Conservation (phyloP, 1,140 invertebrate genomes). For the Tetraneura akinire region DNA sequence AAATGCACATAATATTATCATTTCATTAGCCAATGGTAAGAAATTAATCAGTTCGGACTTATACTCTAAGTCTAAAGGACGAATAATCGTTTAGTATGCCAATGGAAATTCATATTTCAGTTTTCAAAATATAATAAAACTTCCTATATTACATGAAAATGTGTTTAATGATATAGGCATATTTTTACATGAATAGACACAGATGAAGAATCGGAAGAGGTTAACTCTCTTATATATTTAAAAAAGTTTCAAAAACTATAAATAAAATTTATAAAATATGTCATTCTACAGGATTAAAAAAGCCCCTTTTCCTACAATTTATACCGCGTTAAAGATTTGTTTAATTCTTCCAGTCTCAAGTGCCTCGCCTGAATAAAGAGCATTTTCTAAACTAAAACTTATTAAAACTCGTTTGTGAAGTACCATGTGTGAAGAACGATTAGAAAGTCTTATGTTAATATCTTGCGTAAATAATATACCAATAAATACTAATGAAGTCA, state of each 20-base stretch:
- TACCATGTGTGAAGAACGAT: background rate
- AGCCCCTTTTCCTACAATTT: background rate
- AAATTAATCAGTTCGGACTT: too few relatives aligned
- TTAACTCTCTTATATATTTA: too few relatives aligned
- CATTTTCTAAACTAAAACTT: conserved; percentile 23
- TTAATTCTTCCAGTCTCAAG: background rate
- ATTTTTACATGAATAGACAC: background rate
- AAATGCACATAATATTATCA: too few relatives aligned
- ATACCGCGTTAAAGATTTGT: background rate
- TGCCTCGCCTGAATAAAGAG: background rate
- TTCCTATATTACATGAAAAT: background rate
- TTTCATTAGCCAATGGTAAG: too few relatives aligned
- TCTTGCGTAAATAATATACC: background rate
- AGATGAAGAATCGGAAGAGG: background rate
- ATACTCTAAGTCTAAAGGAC: too few relatives aligned
- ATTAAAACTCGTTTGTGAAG: background rate
- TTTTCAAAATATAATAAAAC: background rate
- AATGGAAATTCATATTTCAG: background rate
- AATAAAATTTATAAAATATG: background rate
- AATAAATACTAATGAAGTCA: background rate
- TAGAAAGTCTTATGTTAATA: background rate
- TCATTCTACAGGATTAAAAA: background rate
- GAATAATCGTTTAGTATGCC: background rate
- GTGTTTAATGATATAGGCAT: background rate
- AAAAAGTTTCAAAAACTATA: background rate